Evolutionary conservation across 2,113 vertebrate species (phyloP), one percentile per base, ranked within the genome.

Genomic region (Rhagologus leucostigma): DNA sequence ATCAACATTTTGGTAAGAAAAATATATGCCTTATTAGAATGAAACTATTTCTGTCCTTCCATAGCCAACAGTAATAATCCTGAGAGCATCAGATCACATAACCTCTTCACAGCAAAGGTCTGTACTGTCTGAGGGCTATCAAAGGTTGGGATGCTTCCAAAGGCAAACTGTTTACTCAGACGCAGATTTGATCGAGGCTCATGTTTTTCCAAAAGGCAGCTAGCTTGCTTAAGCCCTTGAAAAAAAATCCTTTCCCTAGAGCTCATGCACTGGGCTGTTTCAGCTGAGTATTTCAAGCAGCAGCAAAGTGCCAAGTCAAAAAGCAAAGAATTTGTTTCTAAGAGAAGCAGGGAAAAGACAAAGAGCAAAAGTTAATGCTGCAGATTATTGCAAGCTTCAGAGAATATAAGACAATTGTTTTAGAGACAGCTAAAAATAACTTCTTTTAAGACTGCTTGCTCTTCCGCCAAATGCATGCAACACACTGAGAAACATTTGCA

Each of bases 381-480:
- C 20, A 76, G 78, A 84, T 69, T 41, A 57, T 3, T 62, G n/a
- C 23, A 82, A 71, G 37, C 69, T 90, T 94, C 89, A 91, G 46
- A 70, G 42, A 90, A 35, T 17, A 79, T 23, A 89, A 70, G 88
- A 65, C 42, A 64, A 69, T 57, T 87, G 69, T 60, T 89, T 60
- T 79, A 84, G 62, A 19, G 21, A 83, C 29, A 75, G 53, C 41
- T 95, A 94, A 94, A 95, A 95, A 95, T 89, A 95, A 16, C 35
- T 55, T 19, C 26, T 71, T 87, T 24, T 75, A 78, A 37, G 53
- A 60, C 24, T 1, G 2, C 47, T 33, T 79, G 56, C 41, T 73
- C 37, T 75, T 79, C 78, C 94, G 94, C 87, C 89, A 92, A 90
- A 92, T n/a, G 10, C 33, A 63, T 29, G 22, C n/a, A 70, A 77